These are phyloP conservation scores for Caenorhabditis briggsae DNA, from an alignment of 1,140 invertebrate species.

Conservation along the genomic window DNA sequence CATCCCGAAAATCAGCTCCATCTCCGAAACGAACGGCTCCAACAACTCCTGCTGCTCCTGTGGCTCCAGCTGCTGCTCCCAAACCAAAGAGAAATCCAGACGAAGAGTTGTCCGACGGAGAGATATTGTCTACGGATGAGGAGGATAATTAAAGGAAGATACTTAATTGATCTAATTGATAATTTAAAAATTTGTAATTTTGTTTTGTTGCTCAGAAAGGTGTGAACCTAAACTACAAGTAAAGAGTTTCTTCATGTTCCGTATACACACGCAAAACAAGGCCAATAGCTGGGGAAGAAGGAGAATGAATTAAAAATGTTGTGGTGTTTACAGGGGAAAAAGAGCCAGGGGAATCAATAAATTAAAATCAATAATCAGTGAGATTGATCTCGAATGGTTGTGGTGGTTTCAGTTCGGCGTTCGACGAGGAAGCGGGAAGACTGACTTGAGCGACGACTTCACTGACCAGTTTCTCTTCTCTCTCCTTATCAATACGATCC, in stretches of 20 bases:
- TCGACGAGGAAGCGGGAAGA: background rate
- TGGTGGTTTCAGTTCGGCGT: background rate
- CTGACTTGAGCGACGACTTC: conserved; percentile 17
- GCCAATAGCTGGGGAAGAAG: background rate
- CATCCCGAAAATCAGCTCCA: background rate
- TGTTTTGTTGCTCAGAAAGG: no score
- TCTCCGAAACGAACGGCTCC: conserved; percentile 3
- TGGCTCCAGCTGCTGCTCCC: background rate
- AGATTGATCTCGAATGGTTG: background rate
- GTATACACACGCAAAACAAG: conserved; percentile 10
- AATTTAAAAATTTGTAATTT: no score
- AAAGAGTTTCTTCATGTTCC: background rate
- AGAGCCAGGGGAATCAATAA: background rate
- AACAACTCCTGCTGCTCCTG: conserved; percentile 12
- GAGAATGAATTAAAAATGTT: conserved; percentile 1
- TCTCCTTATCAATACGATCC: conserved; percentile 39
- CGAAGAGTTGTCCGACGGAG: conserved; percentile 62
- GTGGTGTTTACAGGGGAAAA: background rate
- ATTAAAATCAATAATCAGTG: background rate
- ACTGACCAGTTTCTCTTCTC: conserved; percentile 33
- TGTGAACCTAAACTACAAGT: background rate
- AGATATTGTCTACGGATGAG: conserved; percentile 62
- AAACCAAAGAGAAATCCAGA: conserved; percentile 53
- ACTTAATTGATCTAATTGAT: background rate
- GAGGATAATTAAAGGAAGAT: conserved; percentile 56